phyloP scores from a whole-genome alignment of 2,113 vertebrate genomes.

The Amblyornis subalaris region DNA sequence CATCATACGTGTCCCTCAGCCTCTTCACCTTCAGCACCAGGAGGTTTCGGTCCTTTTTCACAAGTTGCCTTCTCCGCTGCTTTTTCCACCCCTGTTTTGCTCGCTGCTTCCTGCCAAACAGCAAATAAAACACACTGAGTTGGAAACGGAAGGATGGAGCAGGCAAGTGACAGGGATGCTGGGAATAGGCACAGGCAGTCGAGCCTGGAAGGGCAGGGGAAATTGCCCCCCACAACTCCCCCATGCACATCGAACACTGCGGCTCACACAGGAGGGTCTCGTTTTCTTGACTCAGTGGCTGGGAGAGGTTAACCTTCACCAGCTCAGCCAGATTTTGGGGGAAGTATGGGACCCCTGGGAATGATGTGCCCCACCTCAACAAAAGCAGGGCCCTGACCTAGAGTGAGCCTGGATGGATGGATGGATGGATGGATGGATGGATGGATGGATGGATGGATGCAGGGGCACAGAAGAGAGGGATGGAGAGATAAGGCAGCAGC shows the following conservation, averaged over 20 bases:
- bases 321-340: neutral
- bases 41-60: neutral
- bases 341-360: neutral
- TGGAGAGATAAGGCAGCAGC: neutral
- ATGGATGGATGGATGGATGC: neutral
- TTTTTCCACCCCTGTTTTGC: slow-evolving; percentile 50
- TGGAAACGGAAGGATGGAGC: neutral
- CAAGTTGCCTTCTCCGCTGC: neutral
- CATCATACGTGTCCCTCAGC: slow-evolving; percentile 65
- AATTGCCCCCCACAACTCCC: neutral
- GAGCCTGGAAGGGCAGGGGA: neutral
- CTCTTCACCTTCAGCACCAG: slow-evolving; percentile 8
- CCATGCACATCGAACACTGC: accelerated
- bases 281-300: neutral
- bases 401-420: neutral
- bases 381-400: neutral
- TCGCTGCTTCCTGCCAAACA: slow-evolving; percentile 71
- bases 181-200: neutral
- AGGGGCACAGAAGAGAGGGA: neutral
- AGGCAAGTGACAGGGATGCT: neutral
- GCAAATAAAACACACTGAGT: neutral
- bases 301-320: neutral
- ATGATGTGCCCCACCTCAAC: neutral
- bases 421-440: neutral
- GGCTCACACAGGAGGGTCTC: accelerated